Percentiles rank a stretch among this genome's conserved stretches.
Evolutionary conservation across 2,797 vertebrate genomes (phyloP).

Genomic region (Acrocephalus scirpaceus): DNA sequence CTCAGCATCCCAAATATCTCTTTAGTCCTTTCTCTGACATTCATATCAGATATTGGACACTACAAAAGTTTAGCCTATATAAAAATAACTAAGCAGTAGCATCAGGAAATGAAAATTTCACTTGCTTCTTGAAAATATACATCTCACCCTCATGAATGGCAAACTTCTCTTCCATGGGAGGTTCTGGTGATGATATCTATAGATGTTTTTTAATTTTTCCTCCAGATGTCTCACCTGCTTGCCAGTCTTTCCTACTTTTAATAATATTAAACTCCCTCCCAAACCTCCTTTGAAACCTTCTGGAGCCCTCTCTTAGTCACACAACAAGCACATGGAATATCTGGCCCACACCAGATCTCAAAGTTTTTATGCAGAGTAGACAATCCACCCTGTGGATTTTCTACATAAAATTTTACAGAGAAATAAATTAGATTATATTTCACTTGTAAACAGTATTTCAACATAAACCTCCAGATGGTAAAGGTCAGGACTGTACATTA

Average conservation of each 20-base stretch:
- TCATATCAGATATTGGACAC: background rate
- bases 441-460: conserved; percentile 30
- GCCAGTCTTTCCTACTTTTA: background rate
- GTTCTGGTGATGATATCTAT: background rate
- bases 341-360: background rate
- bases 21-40: background rate
- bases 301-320: background rate
- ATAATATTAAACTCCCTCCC: background rate
- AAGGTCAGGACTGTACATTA: conserved; percentile 53
- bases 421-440: conserved; percentile 49
- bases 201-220: background rate
- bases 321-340: background rate
- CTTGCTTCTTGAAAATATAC: background rate
- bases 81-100: background rate
- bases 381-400: background rate
- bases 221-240: background rate
- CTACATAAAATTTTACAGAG: background rate
- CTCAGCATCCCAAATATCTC: background rate
- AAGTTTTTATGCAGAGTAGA: background rate
- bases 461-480: conserved; percentile 29
- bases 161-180: background rate
- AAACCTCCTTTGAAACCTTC: background rate
- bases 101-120: background rate
- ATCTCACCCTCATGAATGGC: fast-evolving
- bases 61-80: background rate